Evolutionary conservation across 1,140 invertebrate genomes (phyloP).

Genomic region (Drosophila bocqueti): DNA sequence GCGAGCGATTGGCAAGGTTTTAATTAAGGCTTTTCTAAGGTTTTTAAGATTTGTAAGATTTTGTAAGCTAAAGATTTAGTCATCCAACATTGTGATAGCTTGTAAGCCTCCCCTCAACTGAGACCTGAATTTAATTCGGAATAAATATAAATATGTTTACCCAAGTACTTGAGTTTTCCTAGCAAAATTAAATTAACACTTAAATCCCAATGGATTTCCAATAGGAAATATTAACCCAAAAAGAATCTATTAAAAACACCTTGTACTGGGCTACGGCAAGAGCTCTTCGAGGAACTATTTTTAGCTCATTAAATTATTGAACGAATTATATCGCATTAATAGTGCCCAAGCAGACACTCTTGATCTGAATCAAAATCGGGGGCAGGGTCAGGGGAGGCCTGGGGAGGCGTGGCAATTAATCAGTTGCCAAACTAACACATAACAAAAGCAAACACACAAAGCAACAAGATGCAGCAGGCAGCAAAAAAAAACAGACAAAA

Average conservation of each 20-base stretch:
- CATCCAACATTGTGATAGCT: constrained; percentile 56
- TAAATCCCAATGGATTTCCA: background rate
- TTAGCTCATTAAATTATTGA: constrained; percentile 31
- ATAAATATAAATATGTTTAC: no score
- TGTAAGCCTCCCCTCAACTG: constrained; percentile 21
- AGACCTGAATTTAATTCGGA: constrained; percentile 49
- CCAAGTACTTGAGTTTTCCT: background rate
- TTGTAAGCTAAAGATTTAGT: background rate
- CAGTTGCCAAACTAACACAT: constrained; percentile 45
- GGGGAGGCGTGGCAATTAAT: constrained; percentile 39
- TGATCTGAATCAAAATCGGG: constrained; percentile 23
- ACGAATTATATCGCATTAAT: background rate
- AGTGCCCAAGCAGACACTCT: constrained; percentile 4
- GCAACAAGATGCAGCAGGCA: constrained; percentile 21
- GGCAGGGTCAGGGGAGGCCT: constrained; percentile 14
- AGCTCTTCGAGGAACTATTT: constrained; percentile 12
- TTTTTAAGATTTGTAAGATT: background rate
- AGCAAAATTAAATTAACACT: background rate
- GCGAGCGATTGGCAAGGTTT: constrained; percentile 54
- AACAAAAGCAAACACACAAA: constrained; percentile 23
- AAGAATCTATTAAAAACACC: background rate
- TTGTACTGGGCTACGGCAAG: background rate
- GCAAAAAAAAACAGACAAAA: constrained; percentile 22
- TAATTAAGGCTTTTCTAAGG: background rate
- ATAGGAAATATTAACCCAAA: background rate